Evolutionary conservation across 2,888 invertebrate genomes (phyloP).

Genomic region (Philonicus albiceps): DNA sequence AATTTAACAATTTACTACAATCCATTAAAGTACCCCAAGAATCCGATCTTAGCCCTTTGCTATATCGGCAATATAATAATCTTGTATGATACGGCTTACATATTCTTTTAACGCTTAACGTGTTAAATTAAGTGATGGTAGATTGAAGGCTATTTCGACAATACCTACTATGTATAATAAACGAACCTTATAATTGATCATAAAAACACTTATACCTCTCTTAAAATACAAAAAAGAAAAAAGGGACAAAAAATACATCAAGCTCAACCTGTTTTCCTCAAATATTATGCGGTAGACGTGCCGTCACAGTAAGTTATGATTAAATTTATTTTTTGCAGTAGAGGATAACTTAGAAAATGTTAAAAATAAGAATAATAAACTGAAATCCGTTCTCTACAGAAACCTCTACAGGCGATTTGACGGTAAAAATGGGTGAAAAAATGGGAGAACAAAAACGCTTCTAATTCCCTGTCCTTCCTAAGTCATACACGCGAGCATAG

Average conservation of each 20-base stretch:
- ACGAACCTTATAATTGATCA: not conserved
- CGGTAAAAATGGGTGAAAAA: not conserved
- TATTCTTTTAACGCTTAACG: not conserved
- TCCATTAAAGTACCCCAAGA: not conserved
- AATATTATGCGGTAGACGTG: not conserved
- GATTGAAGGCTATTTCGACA: not conserved
- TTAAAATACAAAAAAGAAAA: not conserved
- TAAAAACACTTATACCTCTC: not conserved
- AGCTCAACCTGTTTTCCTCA: not conserved
- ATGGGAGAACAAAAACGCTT: not conserved
- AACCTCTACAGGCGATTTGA: not conserved
- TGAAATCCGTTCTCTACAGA: not conserved
- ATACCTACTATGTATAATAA: not conserved
- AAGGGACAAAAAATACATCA: too few species aligned
- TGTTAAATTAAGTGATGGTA: not conserved
- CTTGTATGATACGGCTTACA: not conserved
- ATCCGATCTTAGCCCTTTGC: not conserved
- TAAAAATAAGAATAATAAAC: not conserved
- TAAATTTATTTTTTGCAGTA: not conserved
- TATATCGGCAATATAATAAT: not conserved
- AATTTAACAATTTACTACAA: not conserved
- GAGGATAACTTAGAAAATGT: not conserved
- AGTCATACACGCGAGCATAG: not conserved
- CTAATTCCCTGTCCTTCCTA: slow-evolving; percentile 1
- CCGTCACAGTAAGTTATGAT: not conserved